Evolutionary conservation across 2,888 invertebrate genomes (phyloP).

Genomic region (Lathronympha strigana): DNA sequence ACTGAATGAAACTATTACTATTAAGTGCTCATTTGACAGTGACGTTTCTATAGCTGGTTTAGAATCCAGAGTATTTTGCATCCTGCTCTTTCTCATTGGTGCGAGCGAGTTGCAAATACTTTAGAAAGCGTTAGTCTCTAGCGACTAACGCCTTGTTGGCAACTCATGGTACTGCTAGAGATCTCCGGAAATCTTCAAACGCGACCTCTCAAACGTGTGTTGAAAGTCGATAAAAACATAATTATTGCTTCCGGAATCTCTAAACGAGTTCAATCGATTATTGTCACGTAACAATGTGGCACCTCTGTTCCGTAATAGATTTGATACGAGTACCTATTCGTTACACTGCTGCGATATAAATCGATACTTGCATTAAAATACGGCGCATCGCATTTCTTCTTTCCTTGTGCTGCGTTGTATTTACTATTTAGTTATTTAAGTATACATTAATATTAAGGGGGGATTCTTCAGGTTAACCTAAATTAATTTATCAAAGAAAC

Average conservation of each 20-base stretch:
- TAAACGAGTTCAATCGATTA: slow-evolving; percentile 26
- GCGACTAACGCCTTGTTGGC: too few relatives aligned
- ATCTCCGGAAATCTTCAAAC: slow-evolving; percentile 1
- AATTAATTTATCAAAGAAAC: too few relatives aligned
- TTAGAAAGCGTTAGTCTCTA: too few relatives aligned
- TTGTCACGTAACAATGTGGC: slow-evolving; percentile 28
- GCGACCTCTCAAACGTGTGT: neutral
- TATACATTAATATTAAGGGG: too few relatives aligned
- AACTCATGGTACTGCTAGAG: too few relatives aligned
- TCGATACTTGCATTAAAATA: slow-evolving; percentile 3
- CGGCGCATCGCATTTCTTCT: neutral
- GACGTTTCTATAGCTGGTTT: too few relatives aligned
- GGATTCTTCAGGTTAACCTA: too few relatives aligned
- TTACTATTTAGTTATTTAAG: neutral
- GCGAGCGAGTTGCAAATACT: too few relatives aligned
- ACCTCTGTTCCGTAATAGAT: slow-evolving; percentile 28
- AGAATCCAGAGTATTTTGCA: too few relatives aligned
- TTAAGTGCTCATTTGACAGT: too few relatives aligned
- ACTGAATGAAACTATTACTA: too few relatives aligned
- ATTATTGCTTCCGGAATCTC: slow-evolving; percentile 21
- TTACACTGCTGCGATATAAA: slow-evolving; percentile 3
- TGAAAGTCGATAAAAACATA: slow-evolving; percentile 13
- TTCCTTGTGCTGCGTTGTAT: neutral
- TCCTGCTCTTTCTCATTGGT: too few relatives aligned
- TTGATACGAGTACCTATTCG: slow-evolving; percentile 16